Percentiles rank a stretch among this genome's conserved stretches.
These are phyloP conservation scores for Vidua chalybeata DNA, from an alignment of 2,113 vertebrate species.

Conservation along the genomic window DNA sequence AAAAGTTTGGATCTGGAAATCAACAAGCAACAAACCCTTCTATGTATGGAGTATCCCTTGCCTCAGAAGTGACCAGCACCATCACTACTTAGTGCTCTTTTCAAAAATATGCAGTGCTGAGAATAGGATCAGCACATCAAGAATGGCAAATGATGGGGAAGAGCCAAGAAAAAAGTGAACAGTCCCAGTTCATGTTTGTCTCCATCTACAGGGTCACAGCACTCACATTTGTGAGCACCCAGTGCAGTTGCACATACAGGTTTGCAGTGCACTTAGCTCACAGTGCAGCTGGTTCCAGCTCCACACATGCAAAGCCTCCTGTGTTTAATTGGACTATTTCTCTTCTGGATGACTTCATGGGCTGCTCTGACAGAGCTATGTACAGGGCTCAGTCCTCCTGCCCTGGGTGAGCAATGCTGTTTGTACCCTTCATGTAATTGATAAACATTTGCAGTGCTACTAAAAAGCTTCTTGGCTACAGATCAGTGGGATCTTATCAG, in stretches of 20 bases:
- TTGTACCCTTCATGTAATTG: not conserved
- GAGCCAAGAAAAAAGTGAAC: not conserved
- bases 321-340: not conserved
- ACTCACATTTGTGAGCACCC: not conserved
- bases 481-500: not conserved
- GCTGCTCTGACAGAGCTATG: not conserved
- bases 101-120: not conserved
- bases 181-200: not conserved
- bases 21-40: not conserved
- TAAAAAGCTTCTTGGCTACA: not conserved
- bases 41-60: not conserved
- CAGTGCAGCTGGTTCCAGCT: not conserved
- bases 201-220: not conserved
- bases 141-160: not conserved
- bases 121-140: not conserved
- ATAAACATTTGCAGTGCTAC: not conserved
- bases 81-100: not conserved
- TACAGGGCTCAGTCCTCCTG: fast-evolving
- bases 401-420: not conserved
- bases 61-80: not conserved
- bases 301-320: not conserved
- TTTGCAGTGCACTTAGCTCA: not conserved
- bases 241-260: not conserved
- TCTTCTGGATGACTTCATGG: not conserved
- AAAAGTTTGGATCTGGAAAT: not conserved